A percentile compares a stretch with the other conserved stretches of the same genome.
Conservation (phyloP, 2,888 invertebrate species). For the Mesodorylaimus sp. region DNA sequence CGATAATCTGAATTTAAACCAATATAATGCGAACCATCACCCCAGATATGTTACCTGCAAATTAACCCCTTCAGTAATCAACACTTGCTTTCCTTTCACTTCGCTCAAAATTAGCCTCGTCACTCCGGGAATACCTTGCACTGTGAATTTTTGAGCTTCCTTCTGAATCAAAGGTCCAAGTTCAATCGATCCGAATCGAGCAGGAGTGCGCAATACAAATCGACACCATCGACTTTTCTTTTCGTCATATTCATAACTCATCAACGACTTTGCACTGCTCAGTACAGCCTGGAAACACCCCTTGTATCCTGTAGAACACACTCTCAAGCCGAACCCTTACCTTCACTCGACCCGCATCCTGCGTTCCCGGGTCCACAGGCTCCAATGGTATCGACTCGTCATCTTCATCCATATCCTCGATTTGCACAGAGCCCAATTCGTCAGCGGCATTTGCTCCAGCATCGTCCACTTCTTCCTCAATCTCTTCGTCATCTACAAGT, state of each 20-base stretch:
- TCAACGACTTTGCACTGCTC: constrained; percentile 35
- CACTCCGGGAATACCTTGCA: constrained; percentile 56
- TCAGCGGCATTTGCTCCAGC: too few species aligned
- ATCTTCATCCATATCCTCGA: too few species aligned
- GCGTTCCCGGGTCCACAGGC: neutral
- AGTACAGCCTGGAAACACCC: constrained; percentile 24
- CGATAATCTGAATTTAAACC: neutral
- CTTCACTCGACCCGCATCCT: neutral
- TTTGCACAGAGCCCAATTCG: too few species aligned
- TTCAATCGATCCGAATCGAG: constrained; percentile 40
- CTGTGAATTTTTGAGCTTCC: constrained; percentile 41
- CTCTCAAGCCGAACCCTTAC: neutral
- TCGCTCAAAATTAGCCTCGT: constrained; percentile 60
- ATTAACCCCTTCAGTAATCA: constrained; percentile 90
- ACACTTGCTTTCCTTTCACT: constrained; percentile 32
- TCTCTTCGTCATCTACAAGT: too few species aligned
- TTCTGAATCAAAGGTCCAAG: constrained; percentile 53
- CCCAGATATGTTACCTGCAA: constrained; percentile 41
- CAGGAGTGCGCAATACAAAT: constrained; percentile 44
- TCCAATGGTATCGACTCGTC: neutral
- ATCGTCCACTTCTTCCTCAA: too few species aligned
- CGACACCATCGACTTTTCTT: constrained; percentile 64
- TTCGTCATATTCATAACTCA: constrained; percentile 55
- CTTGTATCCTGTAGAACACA: neutral
- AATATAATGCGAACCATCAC: too few species aligned